These are phyloP conservation scores for Acleris laterana DNA, from an alignment of 2,888 invertebrate genomes.

Conservation along the genomic window DNA sequence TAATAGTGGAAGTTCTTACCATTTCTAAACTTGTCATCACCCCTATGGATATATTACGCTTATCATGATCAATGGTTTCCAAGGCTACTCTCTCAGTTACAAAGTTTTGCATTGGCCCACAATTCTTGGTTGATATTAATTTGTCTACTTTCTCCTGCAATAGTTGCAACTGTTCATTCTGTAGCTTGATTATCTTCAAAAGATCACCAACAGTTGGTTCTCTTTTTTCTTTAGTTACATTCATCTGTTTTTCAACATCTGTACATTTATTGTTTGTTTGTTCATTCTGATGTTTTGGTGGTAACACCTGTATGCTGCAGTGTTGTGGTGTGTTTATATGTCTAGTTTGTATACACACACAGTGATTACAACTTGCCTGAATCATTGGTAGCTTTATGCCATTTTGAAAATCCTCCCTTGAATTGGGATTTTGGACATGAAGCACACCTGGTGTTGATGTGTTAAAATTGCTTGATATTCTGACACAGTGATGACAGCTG, in stretches of 20 bases:
- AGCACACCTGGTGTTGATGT: conserved; percentile 22
- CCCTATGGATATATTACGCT: conserved; percentile 87
- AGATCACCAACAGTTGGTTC: conserved; percentile 85
- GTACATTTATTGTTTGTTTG: conserved; percentile 54
- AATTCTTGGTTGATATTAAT: conserved; percentile 63
- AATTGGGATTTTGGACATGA: neutral
- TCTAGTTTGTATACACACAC: conserved; percentile 22
- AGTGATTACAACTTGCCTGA: conserved; percentile 15
- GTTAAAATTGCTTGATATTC: conserved; percentile 39
- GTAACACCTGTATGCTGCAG: conserved; percentile 15
- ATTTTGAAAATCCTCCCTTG: conserved; percentile 2
- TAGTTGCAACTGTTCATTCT: conserved; percentile 87
- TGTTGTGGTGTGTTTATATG: conserved; percentile 11
- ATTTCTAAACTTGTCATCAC: conserved; percentile 90
- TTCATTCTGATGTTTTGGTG: conserved; percentile 53
- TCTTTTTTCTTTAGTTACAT: conserved; percentile 65
- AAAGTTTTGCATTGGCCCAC: conserved; percentile 53
- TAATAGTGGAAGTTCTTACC: conserved; percentile 74
- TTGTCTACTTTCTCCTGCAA: conserved; percentile 87
- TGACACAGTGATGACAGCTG: conserved; percentile 63
- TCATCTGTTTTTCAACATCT: conserved; percentile 63
- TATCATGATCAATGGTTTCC: conserved; percentile 63
- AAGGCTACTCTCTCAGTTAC: conserved; percentile 62
- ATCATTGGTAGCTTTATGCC: neutral
- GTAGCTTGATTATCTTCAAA: conserved; percentile 86